Evolutionary conservation across 1,140 invertebrate species (phyloP).

Genomic region (Apolygus lucorum): DNA sequence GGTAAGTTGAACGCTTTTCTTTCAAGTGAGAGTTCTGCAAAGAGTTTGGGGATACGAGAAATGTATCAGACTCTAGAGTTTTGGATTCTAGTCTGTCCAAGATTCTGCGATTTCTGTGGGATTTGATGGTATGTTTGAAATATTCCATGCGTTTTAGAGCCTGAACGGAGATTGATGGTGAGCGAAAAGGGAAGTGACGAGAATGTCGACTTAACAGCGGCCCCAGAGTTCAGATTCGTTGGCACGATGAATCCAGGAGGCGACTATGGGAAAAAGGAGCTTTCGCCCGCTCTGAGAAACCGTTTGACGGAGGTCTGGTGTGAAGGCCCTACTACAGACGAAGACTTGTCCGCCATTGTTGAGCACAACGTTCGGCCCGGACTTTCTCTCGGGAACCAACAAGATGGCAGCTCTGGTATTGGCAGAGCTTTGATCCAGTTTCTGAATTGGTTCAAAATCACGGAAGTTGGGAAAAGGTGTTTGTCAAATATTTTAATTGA

Average conservation of each 20-base stretch:
- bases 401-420: constrained; percentile 50
- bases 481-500: not conserved
- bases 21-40: too few relatives aligned
- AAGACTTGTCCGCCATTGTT: constrained; percentile 63
- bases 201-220: constrained; percentile 59
- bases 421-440: constrained; percentile 67
- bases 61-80: too few relatives aligned
- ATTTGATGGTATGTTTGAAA: too few relatives aligned
- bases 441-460: constrained; percentile 63
- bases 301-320: constrained; percentile 99
- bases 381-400: constrained; percentile 45
- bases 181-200: constrained; percentile 68
- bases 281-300: constrained; percentile 95
- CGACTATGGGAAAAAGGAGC: constrained; percentile 98
- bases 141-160: constrained; percentile 50
- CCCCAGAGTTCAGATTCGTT: constrained; percentile 77
- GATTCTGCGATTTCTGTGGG: too few relatives aligned
- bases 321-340: constrained; percentile 52
- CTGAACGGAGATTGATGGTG: constrained; percentile 80
- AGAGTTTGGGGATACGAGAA: too few relatives aligned
- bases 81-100: not conserved
- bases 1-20: too few relatives aligned
- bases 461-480: constrained; percentile 60
- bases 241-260: constrained; percentile 99
- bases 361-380: constrained; percentile 61